phyloP scores from a whole-genome alignment of 1,140 invertebrate species.

The Ditylenchus dipsaci region DNA sequence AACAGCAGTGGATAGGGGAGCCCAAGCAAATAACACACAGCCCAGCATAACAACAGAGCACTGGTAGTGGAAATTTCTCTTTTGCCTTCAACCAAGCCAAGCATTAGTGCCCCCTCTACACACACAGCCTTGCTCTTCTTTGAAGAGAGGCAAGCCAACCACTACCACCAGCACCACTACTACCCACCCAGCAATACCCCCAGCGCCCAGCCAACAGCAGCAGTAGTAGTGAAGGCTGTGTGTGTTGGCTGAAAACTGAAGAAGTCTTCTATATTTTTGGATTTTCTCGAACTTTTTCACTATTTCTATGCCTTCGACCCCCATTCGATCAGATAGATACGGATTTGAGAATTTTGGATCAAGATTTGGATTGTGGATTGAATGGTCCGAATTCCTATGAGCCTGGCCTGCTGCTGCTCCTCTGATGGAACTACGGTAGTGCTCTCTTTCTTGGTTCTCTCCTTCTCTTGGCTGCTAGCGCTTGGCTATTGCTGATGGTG shows the following conservation, averaged over 20 bases:
- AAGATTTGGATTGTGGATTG: background rate
- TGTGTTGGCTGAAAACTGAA: constrained; percentile 3
- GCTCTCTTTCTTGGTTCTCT: background rate
- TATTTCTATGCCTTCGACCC: background rate
- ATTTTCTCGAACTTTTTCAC: background rate
- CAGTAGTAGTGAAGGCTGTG: background rate
- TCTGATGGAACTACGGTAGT: background rate
- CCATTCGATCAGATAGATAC: background rate
- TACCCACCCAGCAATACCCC: too few relatives aligned
- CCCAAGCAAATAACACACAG: too few relatives aligned
- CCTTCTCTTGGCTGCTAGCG: background rate
- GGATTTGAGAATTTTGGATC: background rate
- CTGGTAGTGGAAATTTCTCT: too few relatives aligned
- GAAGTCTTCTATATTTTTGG: constrained; percentile 3
- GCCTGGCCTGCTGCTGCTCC: background rate
- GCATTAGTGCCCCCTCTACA: too few relatives aligned
- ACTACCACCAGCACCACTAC: too few relatives aligned
- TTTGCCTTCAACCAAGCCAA: too few relatives aligned
- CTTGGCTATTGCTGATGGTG: background rate
- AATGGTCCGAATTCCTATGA: background rate
- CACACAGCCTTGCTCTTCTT: too few relatives aligned
- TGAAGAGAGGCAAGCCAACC: too few relatives aligned
- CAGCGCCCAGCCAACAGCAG: too few relatives aligned
- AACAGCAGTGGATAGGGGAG: too few relatives aligned
- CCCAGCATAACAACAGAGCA: too few relatives aligned